Base-by-base conservation (phyloP, 2,797 vertebrate species). In the Hemitrygon akajei region DNA sequence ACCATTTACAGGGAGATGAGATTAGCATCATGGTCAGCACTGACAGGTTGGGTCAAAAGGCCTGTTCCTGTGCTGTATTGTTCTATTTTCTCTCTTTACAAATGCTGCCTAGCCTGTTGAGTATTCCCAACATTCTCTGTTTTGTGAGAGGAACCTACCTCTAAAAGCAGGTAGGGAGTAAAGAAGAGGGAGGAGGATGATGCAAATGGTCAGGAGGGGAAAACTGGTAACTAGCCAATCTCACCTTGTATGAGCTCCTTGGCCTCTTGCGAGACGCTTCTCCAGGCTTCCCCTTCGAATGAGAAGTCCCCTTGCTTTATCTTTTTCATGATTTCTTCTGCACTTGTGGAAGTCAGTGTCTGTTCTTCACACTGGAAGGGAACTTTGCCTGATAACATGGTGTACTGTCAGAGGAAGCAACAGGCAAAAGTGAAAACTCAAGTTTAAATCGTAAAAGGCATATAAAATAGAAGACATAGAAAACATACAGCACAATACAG, bases 251-350 rank as follows among this genome's bases (percentile, higher is more conserved):
- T 99, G 93, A 99, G 96, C 95, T 99, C 98, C 96, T 99, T 99
- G 94, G 98, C 99, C 95, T 99, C 98, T 95, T 97, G 97, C 94
- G 99, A 99, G 77, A 99, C 99, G 82, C 98, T 99, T 94, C 97
- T 98, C 99, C 99, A 99, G 94, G 98, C 98, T 95, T 99, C 98
- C 92, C 99, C 98, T 95, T 98, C 97, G 94, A 99, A 99, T 40
- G 98, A 98, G 95, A 99, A 99, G 94, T 99, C 98, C 27, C 98
- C 99, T 47, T 98, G 98, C 95, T 99, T 99, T 94, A 99, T 99
- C 96, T 99, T 99, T 96, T 97, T 98, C 99, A 99, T 99, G 89
- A 99, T 99, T 95, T 99, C 98, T 95, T 98, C 97, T 3, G 98
- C 98, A 75, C 98, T 99, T 94, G 98, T 98, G 95, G 98, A 98